These are phyloP conservation scores for Austrofundulus limnaeus DNA, from an alignment of 2,113 vertebrate species.

Conservation along the genomic window DNA sequence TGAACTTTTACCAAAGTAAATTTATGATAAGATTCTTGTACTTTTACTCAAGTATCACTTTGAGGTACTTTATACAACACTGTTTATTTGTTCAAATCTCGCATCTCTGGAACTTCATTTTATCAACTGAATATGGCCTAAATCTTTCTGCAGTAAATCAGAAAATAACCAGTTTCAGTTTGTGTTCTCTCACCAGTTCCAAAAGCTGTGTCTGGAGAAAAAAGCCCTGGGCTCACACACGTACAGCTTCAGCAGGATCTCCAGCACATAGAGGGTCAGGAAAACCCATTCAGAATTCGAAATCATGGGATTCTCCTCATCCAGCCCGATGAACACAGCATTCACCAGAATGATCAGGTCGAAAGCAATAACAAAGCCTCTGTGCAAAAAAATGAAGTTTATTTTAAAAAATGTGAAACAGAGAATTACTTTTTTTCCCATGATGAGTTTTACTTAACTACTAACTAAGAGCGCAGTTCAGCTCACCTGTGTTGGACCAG, in stretches of 20 bases:
- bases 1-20: too few species aligned
- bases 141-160: too few species aligned
- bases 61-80: too few species aligned
- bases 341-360: conserved; percentile 92
- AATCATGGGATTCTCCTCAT: conserved; percentile 85
- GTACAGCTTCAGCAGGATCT: conserved; percentile 94
- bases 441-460: background rate
- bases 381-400: conserved; percentile 8
- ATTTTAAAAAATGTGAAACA: too few species aligned
- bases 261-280: conserved; percentile 85
- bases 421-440: too few species aligned
- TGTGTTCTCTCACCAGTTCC: conserved; percentile 88
- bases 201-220: conserved; percentile 87
- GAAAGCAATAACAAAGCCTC: conserved; percentile 64
- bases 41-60: too few species aligned
- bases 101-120: too few species aligned
- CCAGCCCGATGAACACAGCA: conserved; percentile 90
- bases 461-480: too few species aligned
- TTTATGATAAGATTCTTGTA: too few species aligned
- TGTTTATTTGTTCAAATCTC: too few species aligned
- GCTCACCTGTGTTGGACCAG: conserved; percentile 86
- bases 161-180: too few species aligned
- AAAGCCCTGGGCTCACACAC: conserved; percentile 85
- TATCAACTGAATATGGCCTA: too few species aligned
- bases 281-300: conserved; percentile 88